A percentile compares a stretch with the other conserved stretches of the same genome.
phyloP scores from a whole-genome alignment of 1,140 invertebrate genomes.

The Pseudomyrmex pallidus region DNA sequence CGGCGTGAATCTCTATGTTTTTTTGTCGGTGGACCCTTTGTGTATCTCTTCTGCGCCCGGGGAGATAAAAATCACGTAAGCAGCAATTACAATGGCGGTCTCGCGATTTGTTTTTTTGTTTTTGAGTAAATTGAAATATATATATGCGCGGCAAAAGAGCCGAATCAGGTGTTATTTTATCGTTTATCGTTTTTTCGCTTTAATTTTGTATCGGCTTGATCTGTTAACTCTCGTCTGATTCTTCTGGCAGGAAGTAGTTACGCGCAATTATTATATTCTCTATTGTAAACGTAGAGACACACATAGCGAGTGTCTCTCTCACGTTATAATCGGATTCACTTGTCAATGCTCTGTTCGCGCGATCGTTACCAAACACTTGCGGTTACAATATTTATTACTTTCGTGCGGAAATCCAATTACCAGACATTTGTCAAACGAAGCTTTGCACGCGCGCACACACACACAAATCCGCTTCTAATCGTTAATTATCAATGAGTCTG shows the following conservation, averaged over 20 bases:
- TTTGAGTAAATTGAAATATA: conserved; percentile 1
- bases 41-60: conserved; percentile 10
- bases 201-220: conserved; percentile 25
- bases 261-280: conserved; percentile 12
- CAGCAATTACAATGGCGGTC: conserved; percentile 35
- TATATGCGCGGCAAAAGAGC: neutral
- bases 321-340: conserved; percentile 15
- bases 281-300: neutral
- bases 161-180: conserved; percentile 44
- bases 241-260: conserved; percentile 3
- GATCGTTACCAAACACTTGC: neutral
- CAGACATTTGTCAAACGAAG: neutral
- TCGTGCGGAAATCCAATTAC: neutral
- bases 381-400: neutral
- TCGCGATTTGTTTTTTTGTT: neutral
- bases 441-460: neutral
- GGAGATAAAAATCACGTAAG: conserved; percentile 55
- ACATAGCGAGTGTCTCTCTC: neutral
- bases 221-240: conserved; percentile 5
- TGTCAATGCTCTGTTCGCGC: neutral
- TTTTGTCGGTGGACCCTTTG: conserved; percentile 22
- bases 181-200: conserved; percentile 23
- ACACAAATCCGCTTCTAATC: neutral
- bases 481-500: conserved; percentile 19
- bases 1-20: conserved; percentile 51